Evolutionary conservation across 1,140 invertebrate species (phyloP).

Genomic region (Anthonomus grandis): DNA sequence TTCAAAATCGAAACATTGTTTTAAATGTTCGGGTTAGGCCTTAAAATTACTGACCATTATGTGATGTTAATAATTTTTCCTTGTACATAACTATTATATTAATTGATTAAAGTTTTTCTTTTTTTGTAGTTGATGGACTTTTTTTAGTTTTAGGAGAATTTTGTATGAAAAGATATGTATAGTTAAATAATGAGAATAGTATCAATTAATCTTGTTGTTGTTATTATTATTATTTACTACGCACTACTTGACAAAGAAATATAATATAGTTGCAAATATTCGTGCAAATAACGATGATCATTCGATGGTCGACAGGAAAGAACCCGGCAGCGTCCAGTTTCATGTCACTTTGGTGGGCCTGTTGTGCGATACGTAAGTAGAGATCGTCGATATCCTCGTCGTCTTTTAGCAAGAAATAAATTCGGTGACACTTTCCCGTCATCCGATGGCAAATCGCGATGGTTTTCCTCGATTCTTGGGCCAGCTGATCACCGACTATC

Average conservation of each 20-base stretch:
- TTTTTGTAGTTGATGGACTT: too few species aligned
- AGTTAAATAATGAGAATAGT: too few species aligned
- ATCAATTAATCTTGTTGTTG: too few species aligned
- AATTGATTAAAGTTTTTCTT: too few species aligned
- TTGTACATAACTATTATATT: too few species aligned
- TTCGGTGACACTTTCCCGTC: background rate
- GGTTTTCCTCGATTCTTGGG: background rate
- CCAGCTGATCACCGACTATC: slow-evolving; percentile 2
- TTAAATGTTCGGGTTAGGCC: too few species aligned
- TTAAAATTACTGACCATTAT: too few species aligned
- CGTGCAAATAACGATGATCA: slow-evolving; percentile 14
- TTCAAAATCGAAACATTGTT: too few species aligned
- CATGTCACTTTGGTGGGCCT: background rate
- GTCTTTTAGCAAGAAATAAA: background rate
- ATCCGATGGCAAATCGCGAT: slow-evolving; percentile 3
- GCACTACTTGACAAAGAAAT: slow-evolving; percentile 2
- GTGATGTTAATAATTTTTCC: too few species aligned
- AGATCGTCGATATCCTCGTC: background rate
- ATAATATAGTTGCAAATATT: slow-evolving; percentile 8
- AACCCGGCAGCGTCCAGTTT: slow-evolving; percentile 3
- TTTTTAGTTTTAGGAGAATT: too few species aligned
- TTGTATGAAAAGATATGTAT: too few species aligned
- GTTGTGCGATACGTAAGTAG: slow-evolving; percentile 4
- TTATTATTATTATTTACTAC: too few species aligned
- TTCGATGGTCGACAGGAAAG: slow-evolving; percentile 7